These are phyloP conservation scores for Eupithecia subfuscata DNA, from an alignment of 2,888 invertebrate species.

Conservation along the genomic window DNA sequence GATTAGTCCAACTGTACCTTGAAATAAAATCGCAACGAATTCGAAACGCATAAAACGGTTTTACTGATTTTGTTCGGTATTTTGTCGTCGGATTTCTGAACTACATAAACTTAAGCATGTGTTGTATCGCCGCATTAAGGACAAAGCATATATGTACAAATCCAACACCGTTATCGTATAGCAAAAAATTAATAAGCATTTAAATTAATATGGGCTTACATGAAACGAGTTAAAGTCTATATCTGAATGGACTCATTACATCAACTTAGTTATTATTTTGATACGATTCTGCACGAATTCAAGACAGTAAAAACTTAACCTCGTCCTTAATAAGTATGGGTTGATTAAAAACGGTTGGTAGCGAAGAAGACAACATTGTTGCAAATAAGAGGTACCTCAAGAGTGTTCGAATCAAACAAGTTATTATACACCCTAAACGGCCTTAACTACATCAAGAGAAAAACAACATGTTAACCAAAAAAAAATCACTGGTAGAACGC, in stretches of 20 bases:
- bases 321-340: not conserved
- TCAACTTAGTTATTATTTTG: not conserved
- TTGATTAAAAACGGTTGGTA: not conserved
- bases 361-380: conserved; percentile 27
- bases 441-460: conserved; percentile 59
- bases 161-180: too few species aligned
- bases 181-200: too few species aligned
- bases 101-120: not conserved
- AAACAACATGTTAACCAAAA: conserved; percentile 53
- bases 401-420: conserved; percentile 43
- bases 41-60: conserved; percentile 1
- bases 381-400: conserved; percentile 31
- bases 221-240: too few species aligned
- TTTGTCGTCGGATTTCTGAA: not conserved
- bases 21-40: conserved; percentile 17
- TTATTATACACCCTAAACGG: conserved; percentile 60
- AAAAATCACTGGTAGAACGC: conserved; percentile 62
- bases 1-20: conserved; percentile 28
- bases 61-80: conserved; percentile 2
- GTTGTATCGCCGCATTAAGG: not conserved
- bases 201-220: too few species aligned
- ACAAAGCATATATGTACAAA: too few species aligned
- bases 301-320: not conserved
- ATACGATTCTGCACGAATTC: not conserved
- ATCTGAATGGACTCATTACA: too few species aligned